Percentiles rank a stretch among this genome's conserved stretches.
Evolutionary conservation across 1,140 invertebrate genomes (phyloP).

Genomic region (Episyrphus balteatus): DNA sequence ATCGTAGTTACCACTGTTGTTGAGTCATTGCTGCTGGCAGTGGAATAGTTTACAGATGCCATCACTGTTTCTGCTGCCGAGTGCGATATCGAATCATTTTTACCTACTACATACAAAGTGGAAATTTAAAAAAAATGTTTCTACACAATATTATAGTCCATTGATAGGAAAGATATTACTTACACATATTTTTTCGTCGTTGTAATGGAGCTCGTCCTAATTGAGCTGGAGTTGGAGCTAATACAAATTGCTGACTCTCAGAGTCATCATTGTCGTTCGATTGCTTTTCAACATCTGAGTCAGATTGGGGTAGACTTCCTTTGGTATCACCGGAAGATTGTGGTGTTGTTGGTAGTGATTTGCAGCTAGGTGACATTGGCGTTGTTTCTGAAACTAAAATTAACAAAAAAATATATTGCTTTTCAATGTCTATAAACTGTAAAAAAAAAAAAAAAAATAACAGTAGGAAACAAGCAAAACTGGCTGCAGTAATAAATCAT

Average conservation of each 20-base stretch:
- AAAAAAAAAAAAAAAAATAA: too few relatives aligned
- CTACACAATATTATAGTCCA: too few relatives aligned
- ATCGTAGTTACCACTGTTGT: constrained; percentile 1
- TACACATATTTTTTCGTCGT: constrained; percentile 40
- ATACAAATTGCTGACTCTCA: constrained; percentile 54
- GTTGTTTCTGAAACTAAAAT: constrained; percentile 10
- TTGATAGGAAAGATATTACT: constrained; percentile 10
- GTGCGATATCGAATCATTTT: too few relatives aligned
- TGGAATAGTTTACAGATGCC: too few relatives aligned
- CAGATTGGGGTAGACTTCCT: constrained; percentile 26
- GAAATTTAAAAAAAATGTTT: too few relatives aligned
- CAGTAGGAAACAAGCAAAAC: too few relatives aligned
- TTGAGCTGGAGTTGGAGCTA: constrained; percentile 87
- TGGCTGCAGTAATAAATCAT: too few relatives aligned
- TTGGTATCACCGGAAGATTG: constrained; percentile 23
- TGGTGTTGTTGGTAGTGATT: constrained; percentile 30
- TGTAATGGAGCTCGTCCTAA: constrained; percentile 77
- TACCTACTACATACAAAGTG: too few relatives aligned
- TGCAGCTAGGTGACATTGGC: constrained; percentile 22
- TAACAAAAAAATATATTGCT: too few relatives aligned
- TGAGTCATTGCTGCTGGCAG: too few relatives aligned
- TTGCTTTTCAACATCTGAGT: constrained; percentile 5
- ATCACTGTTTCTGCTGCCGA: constrained; percentile 2
- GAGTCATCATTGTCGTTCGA: constrained; percentile 37
- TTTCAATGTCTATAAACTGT: too few relatives aligned